Conservation (phyloP, 2,797 vertebrate species). For the Remorina albescens region DNA sequence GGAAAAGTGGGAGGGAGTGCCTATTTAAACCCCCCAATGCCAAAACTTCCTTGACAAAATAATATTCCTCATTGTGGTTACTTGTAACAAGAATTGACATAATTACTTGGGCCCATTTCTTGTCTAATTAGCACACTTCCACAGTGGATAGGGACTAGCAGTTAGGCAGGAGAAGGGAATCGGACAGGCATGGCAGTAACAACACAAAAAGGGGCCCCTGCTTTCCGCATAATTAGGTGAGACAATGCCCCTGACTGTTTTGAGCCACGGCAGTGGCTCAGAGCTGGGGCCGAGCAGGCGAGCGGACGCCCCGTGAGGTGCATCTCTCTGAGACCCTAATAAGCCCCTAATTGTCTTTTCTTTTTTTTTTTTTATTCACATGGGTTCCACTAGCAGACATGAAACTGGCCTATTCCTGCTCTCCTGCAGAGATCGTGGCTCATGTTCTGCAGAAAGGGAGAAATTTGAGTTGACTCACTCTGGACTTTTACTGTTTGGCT, state of each 20-base stretch:
- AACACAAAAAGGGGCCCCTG: constrained; percentile 91
- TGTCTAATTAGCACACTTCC: constrained; percentile 97
- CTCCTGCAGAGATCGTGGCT: constrained; percentile 63
- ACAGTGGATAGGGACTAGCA: constrained; percentile 87
- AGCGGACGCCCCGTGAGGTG: constrained; percentile 87
- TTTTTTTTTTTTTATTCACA: no score
- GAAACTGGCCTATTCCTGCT: constrained; percentile 67
- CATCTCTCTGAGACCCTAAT: constrained; percentile 90
- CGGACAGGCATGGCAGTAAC: constrained; percentile 92
- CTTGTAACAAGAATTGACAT: constrained; percentile 91
- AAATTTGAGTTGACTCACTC: constrained; percentile 53
- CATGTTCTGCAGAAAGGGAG: constrained; percentile 45
- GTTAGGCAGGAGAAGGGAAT: constrained; percentile 89
- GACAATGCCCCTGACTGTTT: constrained; percentile 96
- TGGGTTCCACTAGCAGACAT: constrained; percentile 72
- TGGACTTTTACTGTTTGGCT: constrained; percentile 52
- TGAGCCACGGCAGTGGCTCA: constrained; percentile 89
- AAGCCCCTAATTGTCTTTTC: constrained; percentile 93
- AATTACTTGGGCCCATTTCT: constrained; percentile 93
- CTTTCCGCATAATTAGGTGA: constrained; percentile 92
- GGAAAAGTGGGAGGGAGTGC: constrained; percentile 51
- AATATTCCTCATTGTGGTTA: constrained; percentile 88
- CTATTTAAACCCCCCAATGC: constrained; percentile 56
- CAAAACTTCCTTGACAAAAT: constrained; percentile 89
- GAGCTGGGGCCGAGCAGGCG: constrained; percentile 85